A percentile compares a stretch with the other conserved stretches of the same genome.
These are phyloP conservation scores for Cichladusa arquata DNA, from an alignment of 2,113 vertebrate genomes.

Conservation along the genomic window DNA sequence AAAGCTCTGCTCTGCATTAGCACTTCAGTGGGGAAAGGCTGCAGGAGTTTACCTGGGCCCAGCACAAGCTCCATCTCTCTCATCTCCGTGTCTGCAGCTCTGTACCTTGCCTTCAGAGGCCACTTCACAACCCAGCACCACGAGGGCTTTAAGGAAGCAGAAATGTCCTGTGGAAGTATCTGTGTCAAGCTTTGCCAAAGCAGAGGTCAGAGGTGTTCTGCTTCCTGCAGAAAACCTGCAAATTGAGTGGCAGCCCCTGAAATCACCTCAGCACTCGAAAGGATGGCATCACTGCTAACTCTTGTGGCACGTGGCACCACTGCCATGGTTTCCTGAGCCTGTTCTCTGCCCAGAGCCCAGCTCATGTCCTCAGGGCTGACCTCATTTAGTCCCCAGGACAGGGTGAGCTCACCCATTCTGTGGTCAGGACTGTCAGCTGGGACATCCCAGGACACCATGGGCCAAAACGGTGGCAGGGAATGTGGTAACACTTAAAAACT, in stretches of 20 bases:
- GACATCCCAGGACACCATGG: neutral
- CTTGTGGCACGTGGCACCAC: fast-evolving
- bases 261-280: neutral
- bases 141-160: neutral
- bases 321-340: neutral
- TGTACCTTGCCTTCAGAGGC: neutral
- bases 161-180: neutral
- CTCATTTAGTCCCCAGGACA: neutral
- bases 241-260: neutral
- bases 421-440: neutral
- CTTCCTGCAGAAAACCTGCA: neutral
- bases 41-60: neutral
- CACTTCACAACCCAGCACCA: neutral
- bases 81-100: neutral
- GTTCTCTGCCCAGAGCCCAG: neutral
- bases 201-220: neutral
- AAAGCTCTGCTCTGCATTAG: neutral
- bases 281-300: neutral
- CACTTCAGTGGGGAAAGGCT: neutral
- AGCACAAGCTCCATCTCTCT: neutral
- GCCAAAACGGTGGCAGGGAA: neutral
- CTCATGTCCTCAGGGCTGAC: neutral
- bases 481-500: neutral
- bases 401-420: neutral
- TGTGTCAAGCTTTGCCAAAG: neutral